Base-by-base conservation (phyloP, 2,113 vertebrate genomes). In the Hipposideros armiger region DNA sequence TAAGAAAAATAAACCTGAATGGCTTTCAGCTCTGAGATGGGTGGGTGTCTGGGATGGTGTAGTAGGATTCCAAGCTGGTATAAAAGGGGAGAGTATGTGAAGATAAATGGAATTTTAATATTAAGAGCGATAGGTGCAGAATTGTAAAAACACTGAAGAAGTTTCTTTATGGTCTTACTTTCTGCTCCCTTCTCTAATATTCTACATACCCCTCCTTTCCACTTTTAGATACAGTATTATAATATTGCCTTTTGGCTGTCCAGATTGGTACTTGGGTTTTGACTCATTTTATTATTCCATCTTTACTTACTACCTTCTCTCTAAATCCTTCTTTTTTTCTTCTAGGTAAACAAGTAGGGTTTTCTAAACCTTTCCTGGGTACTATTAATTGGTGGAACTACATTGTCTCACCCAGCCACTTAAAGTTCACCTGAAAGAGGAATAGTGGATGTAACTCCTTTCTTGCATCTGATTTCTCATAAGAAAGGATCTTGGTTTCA, bases 231-330 rank as follows among this genome's bases (percentile, higher is more conserved):
- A 24, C 10, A 73, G 16, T 77, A 50, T 90, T 87, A 90, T 20
- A 52, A 56, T 87, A 64, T 64, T 90, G 26, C 28, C 30, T 82
- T 72, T 50, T 86, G 13, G 30, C 54, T 64, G 0, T 77, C n/a
- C 28, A 94, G 40, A 8, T 73, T 90, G n/a, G 7, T 58, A 58
- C 28, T 64, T 94, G 42, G 67, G 28, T 88, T 96, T 94, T 80
- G 64, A 69, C 10, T 19, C 42, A 73, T 76, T 84, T 40, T 24
- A 36, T 80, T 91, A 26, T 78, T 10, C 15, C 5, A 14, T 56
- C 47, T 94, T 92, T 80, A 74, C 58, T 92, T 7, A 85, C 22
- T 5, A 54, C 52, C 52, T 74, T 64, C 50, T 84, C 16, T 64
- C 40, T 91, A 73, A 82, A 72, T 90, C 19, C 19, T 80, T 60